A percentile compares a stretch with the other conserved stretches of the same genome.
These are phyloP conservation scores for Spilosoma lubricipeda DNA, from an alignment of 2,888 invertebrate genomes.

Conservation along the genomic window DNA sequence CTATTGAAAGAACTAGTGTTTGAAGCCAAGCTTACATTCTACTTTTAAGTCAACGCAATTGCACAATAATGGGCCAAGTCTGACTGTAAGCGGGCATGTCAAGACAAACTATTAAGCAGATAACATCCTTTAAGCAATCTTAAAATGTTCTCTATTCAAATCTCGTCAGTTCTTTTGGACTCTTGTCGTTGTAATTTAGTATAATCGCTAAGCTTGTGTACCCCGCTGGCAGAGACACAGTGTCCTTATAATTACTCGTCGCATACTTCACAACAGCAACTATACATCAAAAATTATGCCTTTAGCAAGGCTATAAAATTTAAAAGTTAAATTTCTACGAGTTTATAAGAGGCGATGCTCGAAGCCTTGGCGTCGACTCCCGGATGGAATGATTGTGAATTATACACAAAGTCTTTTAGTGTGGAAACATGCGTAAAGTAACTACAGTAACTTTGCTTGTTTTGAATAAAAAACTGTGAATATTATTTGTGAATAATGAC, in stretches of 20 bases:
- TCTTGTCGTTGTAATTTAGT: neutral
- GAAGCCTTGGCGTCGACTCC: constrained; percentile 7
- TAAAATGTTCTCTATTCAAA: constrained; percentile 3
- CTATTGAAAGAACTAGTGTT: constrained; percentile 14
- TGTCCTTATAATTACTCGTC: constrained; percentile 51
- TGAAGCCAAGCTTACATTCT: constrained; percentile 19
- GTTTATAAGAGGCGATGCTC: constrained; percentile 21
- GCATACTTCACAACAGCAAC: constrained; percentile 47
- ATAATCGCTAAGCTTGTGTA: constrained; percentile 11
- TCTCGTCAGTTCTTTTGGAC: neutral
- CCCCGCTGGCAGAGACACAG: constrained; percentile 31
- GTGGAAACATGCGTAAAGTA: neutral
- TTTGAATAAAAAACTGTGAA: neutral
- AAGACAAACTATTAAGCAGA: neutral
- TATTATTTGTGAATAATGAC: neutral
- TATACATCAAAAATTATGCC: constrained; percentile 72
- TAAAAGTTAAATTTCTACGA: constrained; percentile 69
- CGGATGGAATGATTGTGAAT: constrained; percentile 7
- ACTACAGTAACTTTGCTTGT: neutral
- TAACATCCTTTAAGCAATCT: neutral
- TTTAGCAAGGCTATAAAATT: constrained; percentile 70
- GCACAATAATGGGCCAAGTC: constrained; percentile 6
- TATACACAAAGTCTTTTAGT: constrained; percentile 1
- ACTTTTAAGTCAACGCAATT: constrained; percentile 28
- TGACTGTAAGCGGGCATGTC: constrained; percentile 9